Conservation (phyloP, 2,888 invertebrate genomes). For the Oligia latruncula region DNA sequence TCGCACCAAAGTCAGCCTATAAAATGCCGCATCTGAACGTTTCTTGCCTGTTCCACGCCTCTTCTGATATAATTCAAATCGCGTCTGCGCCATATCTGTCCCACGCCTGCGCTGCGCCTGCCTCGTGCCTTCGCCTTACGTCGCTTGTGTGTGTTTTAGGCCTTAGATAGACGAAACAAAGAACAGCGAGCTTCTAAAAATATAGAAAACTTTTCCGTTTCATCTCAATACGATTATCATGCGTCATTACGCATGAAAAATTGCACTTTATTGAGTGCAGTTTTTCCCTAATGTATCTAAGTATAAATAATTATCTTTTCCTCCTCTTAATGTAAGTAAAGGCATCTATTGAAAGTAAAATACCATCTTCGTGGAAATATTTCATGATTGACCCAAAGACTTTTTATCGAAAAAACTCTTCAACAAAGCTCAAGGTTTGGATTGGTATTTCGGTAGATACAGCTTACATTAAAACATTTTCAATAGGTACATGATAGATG, state of each 20-base stretch:
- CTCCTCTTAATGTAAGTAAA: slow-evolving; percentile 20
- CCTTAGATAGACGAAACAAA: slow-evolving; percentile 23
- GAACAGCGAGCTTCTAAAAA: slow-evolving; percentile 1
- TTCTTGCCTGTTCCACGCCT: too few relatives aligned
- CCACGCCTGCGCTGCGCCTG: too few relatives aligned
- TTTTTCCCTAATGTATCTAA: slow-evolving; percentile 32
- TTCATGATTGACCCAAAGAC: slow-evolving; percentile 8
- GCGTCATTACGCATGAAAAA: background rate
- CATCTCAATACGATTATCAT: slow-evolving; percentile 25
- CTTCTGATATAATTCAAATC: too few relatives aligned
- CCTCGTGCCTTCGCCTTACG: too few relatives aligned
- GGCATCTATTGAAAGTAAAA: slow-evolving; percentile 41
- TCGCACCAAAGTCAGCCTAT: too few relatives aligned
- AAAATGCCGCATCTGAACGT: too few relatives aligned
- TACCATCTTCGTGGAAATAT: slow-evolving; percentile 26
- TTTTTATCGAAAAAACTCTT: background rate
- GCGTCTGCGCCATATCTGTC: too few relatives aligned
- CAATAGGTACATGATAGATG: slow-evolving; percentile 16
- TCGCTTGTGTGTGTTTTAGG: too few relatives aligned
- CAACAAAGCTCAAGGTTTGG: background rate
- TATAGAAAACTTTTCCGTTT: slow-evolving; percentile 6
- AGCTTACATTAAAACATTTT: slow-evolving; percentile 22
- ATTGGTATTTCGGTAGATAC: background rate
- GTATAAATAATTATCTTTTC: slow-evolving; percentile 42
- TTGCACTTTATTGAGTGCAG: background rate